Base-by-base conservation (phyloP, 1,140 invertebrate species). In the Ostrea denselamellosa region DNA sequence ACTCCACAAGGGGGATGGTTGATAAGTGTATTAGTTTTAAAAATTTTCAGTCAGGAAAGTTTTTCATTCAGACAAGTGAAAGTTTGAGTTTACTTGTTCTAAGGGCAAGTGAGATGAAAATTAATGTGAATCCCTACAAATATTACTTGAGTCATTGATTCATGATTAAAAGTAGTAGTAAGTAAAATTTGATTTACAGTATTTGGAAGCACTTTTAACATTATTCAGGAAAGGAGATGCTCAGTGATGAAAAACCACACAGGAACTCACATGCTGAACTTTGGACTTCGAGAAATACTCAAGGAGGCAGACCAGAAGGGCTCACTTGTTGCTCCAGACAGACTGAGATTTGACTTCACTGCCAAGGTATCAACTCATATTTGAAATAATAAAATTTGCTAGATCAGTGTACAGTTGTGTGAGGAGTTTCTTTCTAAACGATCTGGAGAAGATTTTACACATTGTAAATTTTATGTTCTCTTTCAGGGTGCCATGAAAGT, bases 161-260 rank as follows among this genome's bases (percentile, higher is more conserved):
- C 5, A 44, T 44, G 34, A 44, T 5, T 2, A 44, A 44, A 44
- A 44, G 34, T 44, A 44, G 34, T 44, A 5, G 34, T 44, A 44
- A 44, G 34, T 44, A 44, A 44, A 44, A 44, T 2, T 44, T 44
- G 34, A 1, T n/a, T 44, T 44, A 44, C 34, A 44, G 34, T 44
- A 44, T 44, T 44, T 44, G 34, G 14, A 52, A 52, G 14, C 44
- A 10, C 8, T 83, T 12, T 62, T 25, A 8, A 58, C 7, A 68
- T 54, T 28, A 89, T 91, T 34, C 91, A 95, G 94, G 83, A 89
- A 9, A 88, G 94, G 71, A 89, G 95, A 86, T 87, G 89, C 83
- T 84, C 92, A 44, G 91, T 99, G 34, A 99, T 99, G 99, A 99
- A 98, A 92, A 99, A 99, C 95, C 99, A 99, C 93, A 99, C 99